Evolutionary conservation across 2,888 invertebrate species (phyloP).

Genomic region (Cyaniris semiargus): DNA sequence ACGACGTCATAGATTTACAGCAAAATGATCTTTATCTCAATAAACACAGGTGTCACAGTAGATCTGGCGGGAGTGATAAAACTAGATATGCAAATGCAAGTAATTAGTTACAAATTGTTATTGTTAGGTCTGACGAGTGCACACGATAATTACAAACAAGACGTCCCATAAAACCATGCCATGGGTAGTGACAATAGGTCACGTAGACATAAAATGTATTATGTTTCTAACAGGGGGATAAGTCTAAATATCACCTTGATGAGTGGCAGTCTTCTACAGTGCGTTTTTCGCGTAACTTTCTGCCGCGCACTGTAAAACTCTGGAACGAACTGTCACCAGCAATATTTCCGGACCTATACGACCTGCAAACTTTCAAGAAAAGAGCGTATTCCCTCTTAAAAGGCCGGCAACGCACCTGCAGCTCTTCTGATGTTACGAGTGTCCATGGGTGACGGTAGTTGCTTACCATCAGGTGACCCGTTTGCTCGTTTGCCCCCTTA

Average conservation of each 20-base stretch:
- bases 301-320: too few relatives aligned
- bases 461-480: too few relatives aligned
- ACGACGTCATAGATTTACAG: slow-evolving; percentile 2
- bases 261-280: too few relatives aligned
- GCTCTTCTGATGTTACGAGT: too few relatives aligned
- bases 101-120: slow-evolving; percentile 10
- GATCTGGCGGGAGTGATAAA: background rate
- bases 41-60: background rate
- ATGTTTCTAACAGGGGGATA: background rate
- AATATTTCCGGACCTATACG: too few relatives aligned
- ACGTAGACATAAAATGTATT: background rate
- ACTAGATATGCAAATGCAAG: slow-evolving; percentile 18
- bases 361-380: too few relatives aligned
- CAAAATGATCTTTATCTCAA: background rate
- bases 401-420: too few relatives aligned
- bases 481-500: too few relatives aligned
- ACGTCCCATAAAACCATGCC: background rate
- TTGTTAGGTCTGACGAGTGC: slow-evolving; percentile 12
- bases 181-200: background rate
- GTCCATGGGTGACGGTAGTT: too few relatives aligned
- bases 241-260: background rate
- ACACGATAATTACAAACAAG: slow-evolving; percentile 6
- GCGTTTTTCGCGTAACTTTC: too few relatives aligned
- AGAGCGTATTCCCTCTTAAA: too few relatives aligned
- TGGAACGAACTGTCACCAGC: too few relatives aligned